Evolutionary conservation across 2,888 invertebrate species (phyloP).

Genomic region (Eristalinus aeneus): DNA sequence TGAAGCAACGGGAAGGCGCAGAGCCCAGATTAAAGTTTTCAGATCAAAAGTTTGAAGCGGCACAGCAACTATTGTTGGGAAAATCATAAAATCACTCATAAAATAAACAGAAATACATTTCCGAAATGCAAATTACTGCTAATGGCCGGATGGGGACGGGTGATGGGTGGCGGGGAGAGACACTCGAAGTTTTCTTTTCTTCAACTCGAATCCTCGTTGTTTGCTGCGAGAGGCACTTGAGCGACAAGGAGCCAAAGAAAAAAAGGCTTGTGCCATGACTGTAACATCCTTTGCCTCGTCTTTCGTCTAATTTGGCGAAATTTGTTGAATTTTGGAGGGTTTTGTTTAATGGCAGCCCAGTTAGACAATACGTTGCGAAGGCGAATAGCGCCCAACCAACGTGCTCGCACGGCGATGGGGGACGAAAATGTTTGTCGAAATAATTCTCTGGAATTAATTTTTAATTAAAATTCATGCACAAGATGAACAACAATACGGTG

Average conservation of each 20-base stretch:
- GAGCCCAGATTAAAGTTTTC: constrained; percentile 22
- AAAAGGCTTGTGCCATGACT: background rate
- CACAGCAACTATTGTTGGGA: background rate
- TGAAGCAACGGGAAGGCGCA: background rate
- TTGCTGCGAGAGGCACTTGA: background rate
- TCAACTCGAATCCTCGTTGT: background rate
- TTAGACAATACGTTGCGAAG: background rate
- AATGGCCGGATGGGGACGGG: background rate
- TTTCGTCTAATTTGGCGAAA: constrained; percentile 57
- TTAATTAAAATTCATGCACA: constrained; percentile 69
- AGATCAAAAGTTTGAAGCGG: constrained; percentile 37
- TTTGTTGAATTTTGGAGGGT: constrained; percentile 33
- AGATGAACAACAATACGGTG: constrained; percentile 35
- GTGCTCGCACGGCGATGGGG: background rate
- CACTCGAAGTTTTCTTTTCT: background rate
- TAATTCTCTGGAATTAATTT: constrained; percentile 67
- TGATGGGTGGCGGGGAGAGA: background rate
- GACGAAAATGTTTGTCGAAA: constrained; percentile 63
- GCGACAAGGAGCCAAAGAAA: background rate
- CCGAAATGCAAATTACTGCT: constrained; percentile 58
- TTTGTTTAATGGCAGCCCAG: constrained; percentile 40
- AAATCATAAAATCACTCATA: constrained; percentile 46
- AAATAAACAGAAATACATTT: constrained; percentile 48
- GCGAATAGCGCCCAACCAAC: background rate
- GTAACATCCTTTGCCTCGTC: background rate